Percentiles rank a stretch among this genome's conserved stretches.
Evolutionary conservation across 2,888 invertebrate genomes (phyloP).

Genomic region (Nebria salina): DNA sequence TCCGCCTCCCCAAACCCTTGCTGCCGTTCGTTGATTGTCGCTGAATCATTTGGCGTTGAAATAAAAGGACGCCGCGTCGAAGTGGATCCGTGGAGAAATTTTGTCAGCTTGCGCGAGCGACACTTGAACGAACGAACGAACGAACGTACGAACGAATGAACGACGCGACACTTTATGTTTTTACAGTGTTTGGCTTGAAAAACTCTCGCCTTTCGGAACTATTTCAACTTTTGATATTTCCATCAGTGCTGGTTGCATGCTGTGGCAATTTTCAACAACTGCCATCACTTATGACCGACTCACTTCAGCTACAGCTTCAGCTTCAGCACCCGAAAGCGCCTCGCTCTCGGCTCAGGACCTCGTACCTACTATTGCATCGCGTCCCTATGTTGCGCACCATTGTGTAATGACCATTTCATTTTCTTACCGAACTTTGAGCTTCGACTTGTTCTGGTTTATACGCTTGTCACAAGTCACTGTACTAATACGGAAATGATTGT

Average conservation of each 20-base stretch:
- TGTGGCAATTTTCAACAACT: conserved; percentile 36
- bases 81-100: not conserved
- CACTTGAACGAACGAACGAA: conserved; percentile 21
- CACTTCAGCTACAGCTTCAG: conserved; percentile 4
- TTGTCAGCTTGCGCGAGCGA: conserved; percentile 25
- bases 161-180: no score
- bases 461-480: conserved; percentile 14
- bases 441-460: not conserved
- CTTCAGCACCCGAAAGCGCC: not conserved
- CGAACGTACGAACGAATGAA: no score
- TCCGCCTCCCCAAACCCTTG: conserved; percentile 62
- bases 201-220: conserved; percentile 34
- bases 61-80: conserved; percentile 13
- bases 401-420: conserved; percentile 51
- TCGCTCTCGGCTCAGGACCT: not conserved
- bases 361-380: conserved; percentile 2
- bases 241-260: conserved; percentile 25
- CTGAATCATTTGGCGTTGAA: conserved; percentile 23
- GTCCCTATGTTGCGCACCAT: conserved; percentile 30
- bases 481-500: conserved; percentile 27
- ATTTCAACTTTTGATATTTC: conserved; percentile 48
- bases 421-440: conserved; percentile 23
- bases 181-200: conserved; percentile 9
- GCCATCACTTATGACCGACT: conserved; percentile 34
- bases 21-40: conserved; percentile 22